Conservation (phyloP, 2,797 vertebrate genomes). For the Silurus aristotelis region DNA sequence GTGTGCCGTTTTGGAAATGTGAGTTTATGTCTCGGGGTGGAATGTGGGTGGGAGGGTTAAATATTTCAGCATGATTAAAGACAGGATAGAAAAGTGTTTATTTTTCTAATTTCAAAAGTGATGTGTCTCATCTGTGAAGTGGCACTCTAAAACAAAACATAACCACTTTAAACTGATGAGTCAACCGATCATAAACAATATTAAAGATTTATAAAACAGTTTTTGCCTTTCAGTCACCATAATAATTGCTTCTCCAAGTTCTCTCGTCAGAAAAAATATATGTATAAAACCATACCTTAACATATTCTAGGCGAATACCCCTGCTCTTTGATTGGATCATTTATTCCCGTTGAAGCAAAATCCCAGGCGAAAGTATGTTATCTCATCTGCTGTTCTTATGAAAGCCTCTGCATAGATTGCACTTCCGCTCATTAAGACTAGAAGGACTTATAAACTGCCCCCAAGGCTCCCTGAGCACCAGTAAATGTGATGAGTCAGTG, state of each 20-base stretch:
- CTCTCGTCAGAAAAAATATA: too few relatives aligned
- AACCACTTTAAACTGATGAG: not conserved
- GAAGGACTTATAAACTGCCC: constrained; percentile 41
- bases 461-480: constrained; percentile 44
- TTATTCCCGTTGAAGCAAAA: constrained; percentile 18
- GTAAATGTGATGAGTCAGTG: constrained; percentile 56
- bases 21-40: too few relatives aligned
- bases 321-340: constrained; percentile 20
- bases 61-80: too few relatives aligned
- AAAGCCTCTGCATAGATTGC: constrained; percentile 60
- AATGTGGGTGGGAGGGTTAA: too few relatives aligned
- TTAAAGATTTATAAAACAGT: not conserved
- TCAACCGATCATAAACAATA: not conserved
- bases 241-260: not conserved
- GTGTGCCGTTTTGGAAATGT: too few relatives aligned
- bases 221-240: not conserved
- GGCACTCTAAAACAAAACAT: not conserved
- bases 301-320: not conserved
- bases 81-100: too few relatives aligned
- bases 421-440: constrained; percentile 49
- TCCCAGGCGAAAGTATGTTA: constrained; percentile 52
- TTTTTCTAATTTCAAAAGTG: too few relatives aligned
- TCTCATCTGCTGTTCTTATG: constrained; percentile 41
- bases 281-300: not conserved
- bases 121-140: too few relatives aligned